These are phyloP conservation scores for Syrmaticus mikado DNA, from an alignment of 2,113 vertebrate species.

Conservation along the genomic window DNA sequence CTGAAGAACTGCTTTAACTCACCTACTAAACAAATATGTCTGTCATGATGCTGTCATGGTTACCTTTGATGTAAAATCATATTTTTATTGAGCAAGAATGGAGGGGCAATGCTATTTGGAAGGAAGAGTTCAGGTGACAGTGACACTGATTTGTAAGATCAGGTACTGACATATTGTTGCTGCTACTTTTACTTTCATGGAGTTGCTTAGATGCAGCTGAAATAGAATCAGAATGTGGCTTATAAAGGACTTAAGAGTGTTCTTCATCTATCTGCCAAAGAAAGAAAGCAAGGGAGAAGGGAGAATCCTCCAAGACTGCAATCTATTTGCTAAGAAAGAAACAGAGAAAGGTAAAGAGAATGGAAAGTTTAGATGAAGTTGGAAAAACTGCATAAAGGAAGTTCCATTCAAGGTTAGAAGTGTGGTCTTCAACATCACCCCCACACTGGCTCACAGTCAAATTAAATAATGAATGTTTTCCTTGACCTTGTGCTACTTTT, in stretches of 20 bases:
- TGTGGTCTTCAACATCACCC: slow-evolving; percentile 39
- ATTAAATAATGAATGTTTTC: slow-evolving; percentile 64
- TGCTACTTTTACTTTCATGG: not conserved
- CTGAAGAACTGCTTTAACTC: not conserved
- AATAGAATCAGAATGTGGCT: not conserved
- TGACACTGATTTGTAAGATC: not conserved
- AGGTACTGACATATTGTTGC: not conserved
- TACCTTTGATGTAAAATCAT: slow-evolving; percentile 21
- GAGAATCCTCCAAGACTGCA: not conserved
- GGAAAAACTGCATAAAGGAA: slow-evolving; percentile 48
- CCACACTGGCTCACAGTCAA: slow-evolving; percentile 51
- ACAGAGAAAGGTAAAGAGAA: not conserved
- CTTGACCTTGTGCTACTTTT: slow-evolving; percentile 63
- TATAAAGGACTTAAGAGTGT: not conserved
- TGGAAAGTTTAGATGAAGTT: slow-evolving; percentile 50
- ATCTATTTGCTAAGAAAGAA: slow-evolving; percentile 2
- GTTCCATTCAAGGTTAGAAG: slow-evolving; percentile 45
- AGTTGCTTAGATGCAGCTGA: not conserved
- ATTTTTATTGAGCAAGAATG: not conserved
- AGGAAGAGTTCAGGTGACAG: not conserved
- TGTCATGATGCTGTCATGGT: slow-evolving; percentile 16
- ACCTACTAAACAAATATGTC: not conserved
- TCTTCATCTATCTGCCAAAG: not conserved
- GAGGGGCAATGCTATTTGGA: not conserved
- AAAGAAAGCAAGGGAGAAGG: not conserved